Evolutionary conservation across 2,113 vertebrate genomes (phyloP).

Genomic region (Campylomormyrus tamandua): DNA sequence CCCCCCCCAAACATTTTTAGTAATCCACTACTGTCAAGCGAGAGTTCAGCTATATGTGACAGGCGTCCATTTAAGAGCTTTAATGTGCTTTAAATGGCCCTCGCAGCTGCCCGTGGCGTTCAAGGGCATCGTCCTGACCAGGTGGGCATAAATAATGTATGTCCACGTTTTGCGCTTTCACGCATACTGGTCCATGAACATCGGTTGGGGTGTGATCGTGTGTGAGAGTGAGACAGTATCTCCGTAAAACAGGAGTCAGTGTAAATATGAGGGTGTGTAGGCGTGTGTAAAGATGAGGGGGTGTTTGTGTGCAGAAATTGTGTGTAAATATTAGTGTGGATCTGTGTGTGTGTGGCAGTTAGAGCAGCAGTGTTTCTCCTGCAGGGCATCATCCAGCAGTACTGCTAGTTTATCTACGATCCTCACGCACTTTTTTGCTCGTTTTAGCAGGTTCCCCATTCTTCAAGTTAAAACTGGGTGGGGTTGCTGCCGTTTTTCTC

Average conservation of each 20-base stretch:
- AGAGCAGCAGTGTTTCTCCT: not conserved
- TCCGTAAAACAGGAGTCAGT: not conserved
- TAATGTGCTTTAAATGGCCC: not conserved
- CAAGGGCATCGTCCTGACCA: not conserved
- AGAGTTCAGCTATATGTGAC: conserved; percentile 29
- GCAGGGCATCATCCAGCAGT: not conserved
- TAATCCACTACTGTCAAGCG: conserved; percentile 40
- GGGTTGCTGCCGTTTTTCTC: not conserved
- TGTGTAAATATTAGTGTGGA: not conserved
- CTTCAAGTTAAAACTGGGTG: not conserved
- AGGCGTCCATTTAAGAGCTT: not conserved
- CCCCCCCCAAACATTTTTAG: conserved; percentile 40
- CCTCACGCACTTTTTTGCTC: not conserved
- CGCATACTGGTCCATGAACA: not conserved
- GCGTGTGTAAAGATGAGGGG: not conserved
- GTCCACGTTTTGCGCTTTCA: not conserved
- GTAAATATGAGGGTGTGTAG: not conserved
- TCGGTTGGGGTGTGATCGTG: not conserved
- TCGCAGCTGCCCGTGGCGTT: not conserved
- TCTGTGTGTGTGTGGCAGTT: not conserved
- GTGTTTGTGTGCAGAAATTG: not conserved
- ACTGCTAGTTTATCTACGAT: not conserved
- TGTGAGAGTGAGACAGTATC: not conserved
- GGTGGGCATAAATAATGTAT: not conserved
- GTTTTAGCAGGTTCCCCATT: not conserved